Percentiles rank a stretch among this genome's conserved stretches.
phyloP scores from a whole-genome alignment of 2,113 vertebrate genomes.

The Cyanoderma ruficeps region DNA sequence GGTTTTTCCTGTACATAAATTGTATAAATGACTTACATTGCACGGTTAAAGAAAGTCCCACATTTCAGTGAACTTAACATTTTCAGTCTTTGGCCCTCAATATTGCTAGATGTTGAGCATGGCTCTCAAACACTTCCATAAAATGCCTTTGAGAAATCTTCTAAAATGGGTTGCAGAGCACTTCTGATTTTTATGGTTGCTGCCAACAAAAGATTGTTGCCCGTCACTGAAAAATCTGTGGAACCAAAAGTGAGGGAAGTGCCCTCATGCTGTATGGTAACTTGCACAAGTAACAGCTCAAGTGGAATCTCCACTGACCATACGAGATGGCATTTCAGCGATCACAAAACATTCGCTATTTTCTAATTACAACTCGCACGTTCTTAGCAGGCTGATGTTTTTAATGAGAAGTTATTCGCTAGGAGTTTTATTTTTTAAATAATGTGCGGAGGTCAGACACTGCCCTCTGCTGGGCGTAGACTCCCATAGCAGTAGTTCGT shows the following conservation, averaged over 20 bases:
- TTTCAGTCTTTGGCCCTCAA: background rate
- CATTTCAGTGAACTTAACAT: background rate
- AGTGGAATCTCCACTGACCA: constrained; percentile 10
- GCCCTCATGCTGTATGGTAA: background rate
- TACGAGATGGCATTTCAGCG: constrained; percentile 28
- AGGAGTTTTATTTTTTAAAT: background rate
- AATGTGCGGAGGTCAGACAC: constrained; percentile 5
- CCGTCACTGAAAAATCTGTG: background rate
- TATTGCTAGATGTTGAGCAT: background rate
- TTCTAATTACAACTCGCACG: constrained; percentile 29
- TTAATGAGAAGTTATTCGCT: constrained; percentile 2
- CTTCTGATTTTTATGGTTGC: background rate
- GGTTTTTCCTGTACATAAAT: background rate
- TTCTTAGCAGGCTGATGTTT: constrained; percentile 21
- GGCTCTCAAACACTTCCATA: background rate
- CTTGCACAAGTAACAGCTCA: background rate
- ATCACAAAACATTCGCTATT: background rate
- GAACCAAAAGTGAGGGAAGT: background rate
- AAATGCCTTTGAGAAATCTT: background rate
- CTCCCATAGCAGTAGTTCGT: background rate
- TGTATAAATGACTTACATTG: background rate
- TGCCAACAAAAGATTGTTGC: background rate
- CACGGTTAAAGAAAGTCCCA: background rate
- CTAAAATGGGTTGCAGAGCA: background rate
- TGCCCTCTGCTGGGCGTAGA: constrained; percentile 58